Evolutionary conservation across 2,888 invertebrate species (phyloP), one percentile per base, ranked within the genome.

Genomic region (Coremacera marginata): DNA sequence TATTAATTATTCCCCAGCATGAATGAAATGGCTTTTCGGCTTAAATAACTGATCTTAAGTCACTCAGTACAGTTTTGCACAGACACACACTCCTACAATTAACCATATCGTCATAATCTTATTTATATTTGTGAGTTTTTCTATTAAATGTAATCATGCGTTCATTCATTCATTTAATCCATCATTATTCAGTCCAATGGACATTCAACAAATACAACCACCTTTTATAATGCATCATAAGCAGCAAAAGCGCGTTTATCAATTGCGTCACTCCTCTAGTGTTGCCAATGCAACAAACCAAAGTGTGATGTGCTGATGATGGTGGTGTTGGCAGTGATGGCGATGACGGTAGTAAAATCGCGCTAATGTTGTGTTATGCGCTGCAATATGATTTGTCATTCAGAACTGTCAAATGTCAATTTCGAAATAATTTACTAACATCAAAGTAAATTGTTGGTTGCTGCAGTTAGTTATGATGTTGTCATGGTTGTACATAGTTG

Each of bases 321-420:
- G 60, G 14, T 60, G 27, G n/a, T 60, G 60, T 5, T 44, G 44
- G 14, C 3, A 3, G 2, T 14, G 44, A 7, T 14, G 14, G 14
- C 14, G 44, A 5, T 19, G 37, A 34, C 52, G 31, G 5, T 7
- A 55, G 31, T n/a, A 31, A 44, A 65, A 37, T 70, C 5, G 44
- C 37, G 34, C 70, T 70, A 55, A 70, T 70, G 31, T 70, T 52
- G 55, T 70, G 70, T 55, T 70, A 19, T 55, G 27, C 25, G 34
- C 70, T 16, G 70, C 49, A 52, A 27, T 70, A 55, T 70, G 70
- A 70, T 70, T 70, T 70, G 31, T 27, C 52, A 27, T 70, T 55
- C 55, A 55, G 34, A 31, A 55, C 55, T 70, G 70, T 70, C 70
- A 70, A 55, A 31, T 70, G 70, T 70, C 70, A 70, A 70, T 70